These are phyloP conservation scores for honey bee (Apis mellifera) DNA, from an alignment of 1,140 invertebrate species.

Conservation along the genomic window Amel_HAv3.1 CM009931.2:3275501-3276000, in stretches of 20 bases:
- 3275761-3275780: not conserved
- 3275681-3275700: not conserved
- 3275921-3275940: not conserved
- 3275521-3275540: not conserved
- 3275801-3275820: not conserved
- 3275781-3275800: not conserved
- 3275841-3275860: not conserved
- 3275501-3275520: not conserved
- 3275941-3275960: slow-evolving; percentile 12
- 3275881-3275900: not conserved
- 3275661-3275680: not conserved
- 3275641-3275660: slow-evolving; percentile 7
- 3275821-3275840: not conserved
- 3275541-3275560: not conserved
- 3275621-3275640: not conserved
- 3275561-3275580: too few species aligned
- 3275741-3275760: not conserved
- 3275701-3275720: not conserved
- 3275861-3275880: not conserved
- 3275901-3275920: slow-evolving; percentile 6
- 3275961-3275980: not conserved
- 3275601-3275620: not conserved
- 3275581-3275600: too few species aligned
- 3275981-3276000: not conserved
- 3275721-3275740: not conserved